Percentiles rank a stretch among this genome's conserved stretches.
Conservation (phyloP, 2,888 invertebrate species). For the Rhingia rostrata region DNA sequence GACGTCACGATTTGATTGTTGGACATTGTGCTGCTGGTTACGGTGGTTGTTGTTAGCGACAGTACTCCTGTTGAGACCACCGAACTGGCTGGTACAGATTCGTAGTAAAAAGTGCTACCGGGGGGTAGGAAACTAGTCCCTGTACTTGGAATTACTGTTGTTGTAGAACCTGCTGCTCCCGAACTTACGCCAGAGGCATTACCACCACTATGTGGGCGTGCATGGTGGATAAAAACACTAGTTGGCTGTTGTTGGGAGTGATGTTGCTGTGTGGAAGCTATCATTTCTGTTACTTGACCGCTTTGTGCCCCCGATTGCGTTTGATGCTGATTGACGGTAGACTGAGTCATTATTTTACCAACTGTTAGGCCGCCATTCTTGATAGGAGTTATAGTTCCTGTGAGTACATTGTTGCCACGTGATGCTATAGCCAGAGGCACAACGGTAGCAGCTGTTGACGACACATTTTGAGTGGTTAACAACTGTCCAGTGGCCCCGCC, state of each 20-base stretch:
- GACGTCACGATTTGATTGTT: constrained; percentile 77
- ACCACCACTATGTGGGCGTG: constrained; percentile 76
- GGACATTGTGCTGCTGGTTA: constrained; percentile 80
- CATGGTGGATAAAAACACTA: constrained; percentile 79
- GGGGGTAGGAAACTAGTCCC: constrained; percentile 78
- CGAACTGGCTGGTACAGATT: constrained; percentile 81
- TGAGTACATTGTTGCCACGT: constrained; percentile 79
- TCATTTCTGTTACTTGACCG: constrained; percentile 68
- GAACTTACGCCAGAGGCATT: constrained; percentile 74
- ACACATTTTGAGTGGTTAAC: constrained; percentile 77
- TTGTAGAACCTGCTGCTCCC: constrained; percentile 72
- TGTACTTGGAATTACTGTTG: constrained; percentile 76
- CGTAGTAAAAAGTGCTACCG: constrained; percentile 82
- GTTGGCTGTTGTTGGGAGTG: constrained; percentile 74
- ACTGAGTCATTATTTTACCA: constrained; percentile 80
- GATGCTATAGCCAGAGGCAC: constrained; percentile 81
- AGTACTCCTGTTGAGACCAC: constrained; percentile 81
- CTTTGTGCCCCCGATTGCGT: constrained; percentile 59
- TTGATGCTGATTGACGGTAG: constrained; percentile 47
- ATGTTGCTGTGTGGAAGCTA: constrained; percentile 67
- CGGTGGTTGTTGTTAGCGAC: constrained; percentile 81
- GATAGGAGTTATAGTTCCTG: constrained; percentile 81
- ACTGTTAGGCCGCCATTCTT: constrained; percentile 81
- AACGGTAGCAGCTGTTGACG: constrained; percentile 80
- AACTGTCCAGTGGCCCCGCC: constrained; percentile 76